These are phyloP conservation scores for Silurus aristotelis DNA, from an alignment of 2,797 vertebrate genomes.

Conservation along the genomic window DNA sequence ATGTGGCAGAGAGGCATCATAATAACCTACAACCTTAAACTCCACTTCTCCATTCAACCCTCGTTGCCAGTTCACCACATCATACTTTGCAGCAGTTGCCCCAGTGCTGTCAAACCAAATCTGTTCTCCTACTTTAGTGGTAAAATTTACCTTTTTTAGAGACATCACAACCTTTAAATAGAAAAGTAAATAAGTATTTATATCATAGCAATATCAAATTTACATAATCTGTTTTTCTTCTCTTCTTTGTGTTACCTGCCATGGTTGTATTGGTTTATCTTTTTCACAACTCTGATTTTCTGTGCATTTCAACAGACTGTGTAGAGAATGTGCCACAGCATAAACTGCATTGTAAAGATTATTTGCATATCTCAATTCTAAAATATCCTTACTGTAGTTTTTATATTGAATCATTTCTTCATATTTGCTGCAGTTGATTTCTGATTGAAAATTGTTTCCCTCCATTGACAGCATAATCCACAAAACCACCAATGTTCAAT, in stretches of 20 bases:
- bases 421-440: constrained; percentile 68
- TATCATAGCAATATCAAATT: too few species aligned
- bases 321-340: constrained; percentile 20
- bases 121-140: constrained; percentile 64
- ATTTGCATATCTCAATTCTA: constrained; percentile 24
- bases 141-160: constrained; percentile 71
- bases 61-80: too few species aligned
- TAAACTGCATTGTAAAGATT: constrained; percentile 12
- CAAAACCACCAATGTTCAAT: constrained; percentile 61
- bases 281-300: too few species aligned
- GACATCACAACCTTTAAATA: constrained; percentile 64
- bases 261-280: too few species aligned
- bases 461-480: constrained; percentile 62
- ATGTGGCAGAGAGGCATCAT: constrained; percentile 67
- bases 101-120: constrained; percentile 71
- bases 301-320: too few species aligned
- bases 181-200: background rate
- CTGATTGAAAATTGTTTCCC: background rate
- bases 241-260: background rate
- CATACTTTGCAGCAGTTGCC: too few species aligned
- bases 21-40: constrained; percentile 56
- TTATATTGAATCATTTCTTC: constrained; percentile 75
- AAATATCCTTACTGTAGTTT: constrained; percentile 71
- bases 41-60: too few species aligned
- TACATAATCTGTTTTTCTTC: too few species aligned